Evolutionary conservation across 2,797 vertebrate genomes (phyloP).

Genomic region (Ambastaia sidthimunki): DNA sequence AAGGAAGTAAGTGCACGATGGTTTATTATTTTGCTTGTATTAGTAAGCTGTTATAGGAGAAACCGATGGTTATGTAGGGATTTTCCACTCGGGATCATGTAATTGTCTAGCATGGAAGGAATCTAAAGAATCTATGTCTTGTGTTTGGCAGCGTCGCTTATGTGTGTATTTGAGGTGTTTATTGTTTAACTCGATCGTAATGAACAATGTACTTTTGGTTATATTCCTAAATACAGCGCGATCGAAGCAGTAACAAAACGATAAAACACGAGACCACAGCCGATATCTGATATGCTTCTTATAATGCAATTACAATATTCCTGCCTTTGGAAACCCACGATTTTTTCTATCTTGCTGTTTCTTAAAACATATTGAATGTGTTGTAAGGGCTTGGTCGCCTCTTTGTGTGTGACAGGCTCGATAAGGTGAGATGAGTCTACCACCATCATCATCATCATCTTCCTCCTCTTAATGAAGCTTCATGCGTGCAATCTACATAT

Average conservation of each 20-base stretch:
- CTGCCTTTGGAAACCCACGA: background rate
- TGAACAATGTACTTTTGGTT: background rate
- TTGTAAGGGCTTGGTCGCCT: constrained; percentile 53
- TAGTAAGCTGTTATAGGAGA: background rate
- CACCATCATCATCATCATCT: constrained; percentile 41
- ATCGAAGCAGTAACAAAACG: background rate
- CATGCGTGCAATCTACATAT: constrained; percentile 1
- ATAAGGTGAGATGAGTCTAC: constrained; percentile 62
- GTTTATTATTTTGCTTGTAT: background rate
- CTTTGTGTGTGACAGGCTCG: constrained; percentile 77
- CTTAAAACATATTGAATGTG: constrained; percentile 33
- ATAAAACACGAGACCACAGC: background rate
- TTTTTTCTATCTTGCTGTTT: background rate
- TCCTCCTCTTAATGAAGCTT: constrained; percentile 14
- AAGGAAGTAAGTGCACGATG: constrained; percentile 47
- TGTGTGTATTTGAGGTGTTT: background rate
- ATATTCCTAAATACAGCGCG: background rate
- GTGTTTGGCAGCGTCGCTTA: background rate
- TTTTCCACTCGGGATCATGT: background rate
- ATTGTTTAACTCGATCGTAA: background rate
- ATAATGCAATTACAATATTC: background rate
- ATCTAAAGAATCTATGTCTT: background rate
- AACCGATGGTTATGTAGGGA: background rate
- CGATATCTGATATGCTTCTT: constrained; percentile 18
- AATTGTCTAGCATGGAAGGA: constrained; percentile 27